Evolutionary conservation across 1,140 invertebrate species (phyloP).

Genomic region (Cheumatopsyche charites): DNA sequence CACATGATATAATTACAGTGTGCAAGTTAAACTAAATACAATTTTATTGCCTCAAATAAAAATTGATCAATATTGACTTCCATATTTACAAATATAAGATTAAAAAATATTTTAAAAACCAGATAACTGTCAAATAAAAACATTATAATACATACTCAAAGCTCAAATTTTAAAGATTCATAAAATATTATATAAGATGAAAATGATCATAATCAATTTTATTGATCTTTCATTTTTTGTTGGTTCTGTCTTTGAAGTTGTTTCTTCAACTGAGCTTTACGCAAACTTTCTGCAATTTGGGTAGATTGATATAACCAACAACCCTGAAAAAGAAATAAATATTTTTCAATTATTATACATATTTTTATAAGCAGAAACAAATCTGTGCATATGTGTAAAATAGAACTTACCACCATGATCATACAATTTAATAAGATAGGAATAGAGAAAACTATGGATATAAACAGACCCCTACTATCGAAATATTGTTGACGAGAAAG

Average conservation of each 20-base stretch:
- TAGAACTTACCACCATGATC: slow-evolving; percentile 86
- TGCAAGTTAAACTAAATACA: too few species aligned
- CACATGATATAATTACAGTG: too few species aligned
- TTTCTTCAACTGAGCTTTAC: slow-evolving; percentile 76
- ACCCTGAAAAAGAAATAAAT: slow-evolving; percentile 63
- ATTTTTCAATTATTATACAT: background rate
- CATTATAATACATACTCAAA: too few species aligned
- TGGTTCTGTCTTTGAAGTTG: slow-evolving; percentile 53
- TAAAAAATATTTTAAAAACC: too few species aligned
- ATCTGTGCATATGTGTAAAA: background rate
- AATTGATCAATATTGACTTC: too few species aligned
- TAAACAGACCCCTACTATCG: slow-evolving; percentile 90
- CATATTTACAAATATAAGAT: too few species aligned
- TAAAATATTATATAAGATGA: too few species aligned
- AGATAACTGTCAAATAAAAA: too few species aligned
- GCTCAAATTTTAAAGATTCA: too few species aligned
- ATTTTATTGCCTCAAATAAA: too few species aligned
- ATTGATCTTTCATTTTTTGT: slow-evolving; percentile 19
- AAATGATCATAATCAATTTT: too few species aligned
- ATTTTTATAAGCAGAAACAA: background rate
- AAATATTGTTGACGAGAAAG: slow-evolving; percentile 93
- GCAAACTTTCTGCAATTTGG: slow-evolving; percentile 81
- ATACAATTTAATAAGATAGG: slow-evolving; percentile 90
- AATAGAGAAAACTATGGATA: slow-evolving; percentile 89
- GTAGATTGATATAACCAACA: slow-evolving; percentile 86